Evolutionary conservation across 2,113 vertebrate genomes (phyloP).

Genomic region (Pristiophorus japonicus): DNA sequence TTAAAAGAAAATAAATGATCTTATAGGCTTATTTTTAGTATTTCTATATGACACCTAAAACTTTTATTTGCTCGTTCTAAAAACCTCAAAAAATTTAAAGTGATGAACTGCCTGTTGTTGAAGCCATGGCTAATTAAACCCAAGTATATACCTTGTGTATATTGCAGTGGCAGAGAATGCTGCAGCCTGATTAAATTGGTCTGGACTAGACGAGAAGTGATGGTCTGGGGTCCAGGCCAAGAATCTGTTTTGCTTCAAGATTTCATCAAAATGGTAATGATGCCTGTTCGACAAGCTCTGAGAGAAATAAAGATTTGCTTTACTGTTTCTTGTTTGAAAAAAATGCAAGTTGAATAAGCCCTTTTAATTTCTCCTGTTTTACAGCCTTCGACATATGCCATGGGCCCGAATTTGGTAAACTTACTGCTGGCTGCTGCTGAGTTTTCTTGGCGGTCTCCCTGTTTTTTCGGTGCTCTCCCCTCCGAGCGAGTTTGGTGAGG

Average conservation of each 20-base stretch:
- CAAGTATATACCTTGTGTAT: neutral
- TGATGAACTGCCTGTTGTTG: neutral
- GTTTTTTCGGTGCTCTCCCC: no score
- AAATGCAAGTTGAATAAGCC: neutral
- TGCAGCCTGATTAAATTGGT: neutral
- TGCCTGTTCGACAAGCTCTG: neutral
- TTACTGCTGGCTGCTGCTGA: no score
- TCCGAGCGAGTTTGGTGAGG: no score
- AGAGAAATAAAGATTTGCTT: neutral
- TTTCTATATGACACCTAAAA: neutral
- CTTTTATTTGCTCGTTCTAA: neutral
- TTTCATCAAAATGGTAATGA: neutral
- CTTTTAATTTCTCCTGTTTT: neutral
- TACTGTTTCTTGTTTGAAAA: neutral
- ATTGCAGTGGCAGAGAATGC: neutral
- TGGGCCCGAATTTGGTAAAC: no score
- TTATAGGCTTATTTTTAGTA: neutral
- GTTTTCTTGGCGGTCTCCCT: no score
- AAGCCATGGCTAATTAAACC: neutral
- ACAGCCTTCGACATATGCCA: neutral
- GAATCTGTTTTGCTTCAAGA: neutral
- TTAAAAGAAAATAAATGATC: neutral
- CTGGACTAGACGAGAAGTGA: neutral
- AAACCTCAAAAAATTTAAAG: neutral
- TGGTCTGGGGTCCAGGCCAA: neutral